These are phyloP conservation scores for Paguma larvata DNA, from an alignment of 2,797 vertebrate species.

Conservation along the genomic window DNA sequence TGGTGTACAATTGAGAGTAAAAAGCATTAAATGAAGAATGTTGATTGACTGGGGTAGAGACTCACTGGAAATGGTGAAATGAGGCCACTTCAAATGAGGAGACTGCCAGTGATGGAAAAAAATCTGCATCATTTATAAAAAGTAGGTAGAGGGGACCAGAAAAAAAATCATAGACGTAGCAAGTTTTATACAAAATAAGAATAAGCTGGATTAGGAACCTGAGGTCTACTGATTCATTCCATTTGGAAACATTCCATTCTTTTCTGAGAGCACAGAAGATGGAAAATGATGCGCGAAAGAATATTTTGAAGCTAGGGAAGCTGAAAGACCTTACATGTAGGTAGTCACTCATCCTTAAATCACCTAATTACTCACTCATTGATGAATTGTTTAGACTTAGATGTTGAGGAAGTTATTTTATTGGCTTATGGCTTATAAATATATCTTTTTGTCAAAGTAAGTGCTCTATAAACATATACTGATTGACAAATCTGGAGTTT, in stretches of 20 bases:
- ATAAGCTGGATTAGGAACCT: neutral
- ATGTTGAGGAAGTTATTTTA: neutral
- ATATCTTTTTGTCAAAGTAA: neutral
- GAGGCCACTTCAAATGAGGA: neutral
- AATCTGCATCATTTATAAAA: neutral
- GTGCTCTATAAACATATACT: neutral
- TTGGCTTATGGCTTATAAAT: neutral
- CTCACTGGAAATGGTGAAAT: neutral
- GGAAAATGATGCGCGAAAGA: neutral
- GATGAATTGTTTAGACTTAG: neutral
- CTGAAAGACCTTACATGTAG: neutral
- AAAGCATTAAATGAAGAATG: neutral
- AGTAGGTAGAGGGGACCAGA: neutral
- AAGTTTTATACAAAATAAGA: neutral
- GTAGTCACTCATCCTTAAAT: neutral
- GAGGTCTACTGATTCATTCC: neutral
- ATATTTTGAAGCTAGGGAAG: neutral
- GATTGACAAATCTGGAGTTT: neutral
- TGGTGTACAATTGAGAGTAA: neutral
- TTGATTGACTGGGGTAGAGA: neutral
- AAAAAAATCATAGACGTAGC: neutral
- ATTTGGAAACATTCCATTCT: neutral
- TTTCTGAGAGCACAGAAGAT: neutral
- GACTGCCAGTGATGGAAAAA: neutral
- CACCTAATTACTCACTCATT: neutral